Base-by-base conservation (phyloP, 2,888 invertebrate species). In the Campopleginae sp. region DNA sequence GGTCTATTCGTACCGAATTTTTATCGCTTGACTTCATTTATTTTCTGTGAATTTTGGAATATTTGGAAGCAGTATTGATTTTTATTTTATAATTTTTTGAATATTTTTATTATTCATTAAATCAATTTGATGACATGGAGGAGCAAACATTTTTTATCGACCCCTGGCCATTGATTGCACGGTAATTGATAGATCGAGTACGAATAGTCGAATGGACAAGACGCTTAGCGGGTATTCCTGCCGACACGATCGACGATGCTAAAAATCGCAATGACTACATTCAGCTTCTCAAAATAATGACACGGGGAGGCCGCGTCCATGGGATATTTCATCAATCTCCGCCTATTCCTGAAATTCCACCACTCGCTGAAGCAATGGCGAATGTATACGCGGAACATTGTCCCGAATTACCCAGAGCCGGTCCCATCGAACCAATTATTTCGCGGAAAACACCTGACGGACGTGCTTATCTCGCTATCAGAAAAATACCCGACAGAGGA, bases 361-460 rank as follows among this genome's bases (percentile, higher is more conserved):
- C 95, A 7, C 90, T 95, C 17, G 90, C 94, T 0, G 95, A 95
- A 90, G 92, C 93, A 72, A 89, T 95, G 83, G 95, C 95, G 10
- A 94, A 94, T 87, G 85, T 92, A 51, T 65, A 88, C 31, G 80
- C 81, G 44, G 86, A 87, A 48, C 82, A 86, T 44, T 88, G 86
- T 72, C 94, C 94, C 0, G 93, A 94, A 82, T 90, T 95, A 72
- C 95, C 95, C 0, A 93, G 94, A 88, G 93, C 94, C 51, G 95
- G 95, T 2, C 95, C 95, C 0, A 93, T 95, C 44, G 93, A 94
- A 54, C 95, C 95, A 0, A 92, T 94, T 66, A 89, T 95, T 71
- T 94, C 93, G 51, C 95, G 95, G 89, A 93, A 94, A 86, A 94
- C 95, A 1, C 94, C 94, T 1, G 95, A 95, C 89, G 95, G 95